Percentiles rank a stretch among this genome's conserved stretches.
Evolutionary conservation across 2,797 vertebrate genomes (phyloP).

Genomic region (Sebastes itinus): DNA sequence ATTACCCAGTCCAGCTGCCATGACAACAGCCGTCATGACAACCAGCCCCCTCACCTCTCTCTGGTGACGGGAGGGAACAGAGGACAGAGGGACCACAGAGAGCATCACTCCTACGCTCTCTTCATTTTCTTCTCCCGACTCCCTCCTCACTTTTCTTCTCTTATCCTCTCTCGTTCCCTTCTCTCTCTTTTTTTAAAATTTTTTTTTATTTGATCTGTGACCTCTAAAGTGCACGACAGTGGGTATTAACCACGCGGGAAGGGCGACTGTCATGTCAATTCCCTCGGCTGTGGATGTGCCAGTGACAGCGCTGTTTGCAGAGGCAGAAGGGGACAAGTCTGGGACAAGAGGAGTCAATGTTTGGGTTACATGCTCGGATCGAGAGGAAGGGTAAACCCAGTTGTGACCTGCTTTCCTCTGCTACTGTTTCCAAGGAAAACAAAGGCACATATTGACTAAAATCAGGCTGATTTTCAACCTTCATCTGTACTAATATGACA

Average conservation of each 20-base stretch:
- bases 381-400: neutral
- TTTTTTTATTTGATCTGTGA: conserved; percentile 24
- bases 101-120: conserved; percentile 36
- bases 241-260: neutral
- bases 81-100: conserved; percentile 52
- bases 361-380: neutral
- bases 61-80: conserved; percentile 25
- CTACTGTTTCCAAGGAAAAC: neutral
- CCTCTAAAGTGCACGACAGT: conserved; percentile 15
- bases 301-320: conserved; percentile 11
- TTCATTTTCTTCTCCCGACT: neutral
- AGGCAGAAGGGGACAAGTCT: conserved; percentile 1
- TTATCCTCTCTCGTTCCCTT: neutral
- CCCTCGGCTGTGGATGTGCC: neutral
- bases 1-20: conserved; percentile 67
- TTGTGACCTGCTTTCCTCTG: neutral
- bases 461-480: neutral
- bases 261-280: conserved; percentile 39
- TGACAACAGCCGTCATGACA: conserved; percentile 77
- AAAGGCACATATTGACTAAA: neutral
- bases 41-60: conserved; percentile 70
- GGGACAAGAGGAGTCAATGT: neutral
- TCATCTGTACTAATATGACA: neutral
- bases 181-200: neutral
- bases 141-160: neutral